A percentile compares a stretch with the other conserved stretches of the same genome.
phyloP scores from a whole-genome alignment of 2,113 vertebrate species.

The Felis chaus region DNA sequence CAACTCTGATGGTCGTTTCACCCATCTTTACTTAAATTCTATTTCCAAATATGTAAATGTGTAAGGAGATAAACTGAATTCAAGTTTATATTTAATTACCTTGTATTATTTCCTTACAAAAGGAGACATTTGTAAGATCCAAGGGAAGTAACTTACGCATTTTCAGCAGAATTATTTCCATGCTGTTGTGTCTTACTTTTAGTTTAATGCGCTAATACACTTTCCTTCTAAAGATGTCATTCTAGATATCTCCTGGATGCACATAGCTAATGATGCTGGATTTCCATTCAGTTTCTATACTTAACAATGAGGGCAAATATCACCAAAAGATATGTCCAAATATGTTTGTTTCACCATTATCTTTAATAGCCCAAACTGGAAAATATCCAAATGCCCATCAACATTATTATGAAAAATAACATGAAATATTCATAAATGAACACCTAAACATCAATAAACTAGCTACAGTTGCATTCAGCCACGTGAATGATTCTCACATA shows the following conservation, averaged over 20 bases:
- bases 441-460: not conserved
- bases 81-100: not conserved
- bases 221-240: not conserved
- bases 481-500: not conserved
- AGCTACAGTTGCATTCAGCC: not conserved
- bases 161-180: not conserved
- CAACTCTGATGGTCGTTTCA: not conserved
- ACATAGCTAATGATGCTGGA: not conserved
- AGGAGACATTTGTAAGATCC: not conserved
- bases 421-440: not conserved
- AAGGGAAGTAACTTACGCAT: not conserved
- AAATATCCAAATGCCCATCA: not conserved
- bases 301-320: not conserved
- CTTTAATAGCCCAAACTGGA: not conserved
- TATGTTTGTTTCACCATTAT: not conserved
- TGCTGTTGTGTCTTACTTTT: not conserved
- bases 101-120: not conserved
- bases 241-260: not conserved
- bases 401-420: not conserved
- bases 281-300: not conserved
- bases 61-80: not conserved
- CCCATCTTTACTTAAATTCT: not conserved
- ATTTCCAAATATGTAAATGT: not conserved
- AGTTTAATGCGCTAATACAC: not conserved
- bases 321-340: not conserved